Base-by-base conservation (phyloP, 2,888 invertebrate species). In the Ochropleura leucogaster region DNA sequence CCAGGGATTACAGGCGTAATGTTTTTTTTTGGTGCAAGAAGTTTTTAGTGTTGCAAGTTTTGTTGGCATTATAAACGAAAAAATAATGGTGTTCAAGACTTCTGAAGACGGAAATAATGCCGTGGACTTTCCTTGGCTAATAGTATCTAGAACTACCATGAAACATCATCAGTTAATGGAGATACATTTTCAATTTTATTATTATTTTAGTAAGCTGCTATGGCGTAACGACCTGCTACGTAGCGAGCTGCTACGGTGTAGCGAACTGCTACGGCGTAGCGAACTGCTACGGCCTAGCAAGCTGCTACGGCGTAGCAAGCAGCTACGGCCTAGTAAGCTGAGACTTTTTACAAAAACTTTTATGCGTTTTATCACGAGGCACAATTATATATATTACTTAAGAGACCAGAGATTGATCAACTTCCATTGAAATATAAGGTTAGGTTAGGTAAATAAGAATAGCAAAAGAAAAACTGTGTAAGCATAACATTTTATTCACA, bases 401-500 rank as follows among this genome's bases (percentile, higher is more conserved):
- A 3, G 55, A 20, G 20, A 55, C 20, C n/a, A 4, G 46, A 1
- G 20, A 7, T 6, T 10, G 4, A 12, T 30, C 46, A 63, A 9
- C n/a, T n/a, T 63, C 9, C 46, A 20, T 10, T 8, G 10, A 66
- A 16, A 10, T 16, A 18, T 10, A 20, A 59, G 30, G 30, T 30
- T 30, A 59, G 30, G 30, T 30, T 30, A 30, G 30, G 30, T 30
- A 30, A 66, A 40, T 3, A 68, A 4, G n/a, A 12, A 5, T 5
- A 67, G 42, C 1, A 49, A 44, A 0, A 47, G 53, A 71, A 71
- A 5, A 0, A 20, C 14, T 3, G 4, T 10, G 0, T 49, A 47
- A 76, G 0, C 42, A 30, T 66, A 12, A n/a, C 6, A 3, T 65
- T 74, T 55, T 49, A 74, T 65, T 76, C 16, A 42, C 14, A 72